Evolutionary conservation across 2,888 invertebrate species (phyloP).

Genomic region (Noctua fimbriata): DNA sequence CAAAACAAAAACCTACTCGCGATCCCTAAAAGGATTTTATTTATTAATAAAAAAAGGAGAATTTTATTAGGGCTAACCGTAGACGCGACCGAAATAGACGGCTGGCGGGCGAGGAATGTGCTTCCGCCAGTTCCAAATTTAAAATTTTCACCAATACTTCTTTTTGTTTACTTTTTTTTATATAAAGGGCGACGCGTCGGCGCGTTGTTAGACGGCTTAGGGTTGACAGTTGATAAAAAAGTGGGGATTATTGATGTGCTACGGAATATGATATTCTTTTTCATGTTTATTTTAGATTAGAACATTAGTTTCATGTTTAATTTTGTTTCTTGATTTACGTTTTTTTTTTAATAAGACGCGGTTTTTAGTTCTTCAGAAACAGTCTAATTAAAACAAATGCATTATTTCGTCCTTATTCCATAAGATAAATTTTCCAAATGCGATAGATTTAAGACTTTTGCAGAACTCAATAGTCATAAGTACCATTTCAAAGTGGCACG

Average conservation of each 20-base stretch:
- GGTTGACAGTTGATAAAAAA: slow-evolving; percentile 50
- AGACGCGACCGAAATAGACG: slow-evolving; percentile 77
- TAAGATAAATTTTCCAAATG: no score
- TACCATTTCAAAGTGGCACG: no score
- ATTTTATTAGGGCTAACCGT: slow-evolving; percentile 57
- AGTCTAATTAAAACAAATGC: not conserved
- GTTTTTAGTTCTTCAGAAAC: not conserved
- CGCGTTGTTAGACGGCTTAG: slow-evolving; percentile 46
- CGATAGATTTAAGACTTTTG: no score
- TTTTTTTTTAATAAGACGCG: not conserved
- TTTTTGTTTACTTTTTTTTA: slow-evolving; percentile 66
- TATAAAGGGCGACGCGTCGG: slow-evolving; percentile 38
- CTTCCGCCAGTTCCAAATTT: slow-evolving; percentile 83
- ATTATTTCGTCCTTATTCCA: not conserved
- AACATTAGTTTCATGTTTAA: slow-evolving; percentile 15
- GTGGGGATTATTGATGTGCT: slow-evolving; percentile 38
- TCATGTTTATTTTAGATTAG: slow-evolving; percentile 41
- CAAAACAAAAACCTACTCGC: slow-evolving; percentile 57
- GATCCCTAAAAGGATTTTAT: slow-evolving; percentile 55
- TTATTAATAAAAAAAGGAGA: slow-evolving; percentile 46
- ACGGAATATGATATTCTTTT: slow-evolving; percentile 50
- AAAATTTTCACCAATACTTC: slow-evolving; percentile 75
- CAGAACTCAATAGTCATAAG: no score
- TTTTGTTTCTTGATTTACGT: slow-evolving; percentile 3
- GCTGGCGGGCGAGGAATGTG: slow-evolving; percentile 76